Evolutionary conservation across 2,888 invertebrate genomes (phyloP).

Genomic region (Dyspetes luteomarginatus): DNA sequence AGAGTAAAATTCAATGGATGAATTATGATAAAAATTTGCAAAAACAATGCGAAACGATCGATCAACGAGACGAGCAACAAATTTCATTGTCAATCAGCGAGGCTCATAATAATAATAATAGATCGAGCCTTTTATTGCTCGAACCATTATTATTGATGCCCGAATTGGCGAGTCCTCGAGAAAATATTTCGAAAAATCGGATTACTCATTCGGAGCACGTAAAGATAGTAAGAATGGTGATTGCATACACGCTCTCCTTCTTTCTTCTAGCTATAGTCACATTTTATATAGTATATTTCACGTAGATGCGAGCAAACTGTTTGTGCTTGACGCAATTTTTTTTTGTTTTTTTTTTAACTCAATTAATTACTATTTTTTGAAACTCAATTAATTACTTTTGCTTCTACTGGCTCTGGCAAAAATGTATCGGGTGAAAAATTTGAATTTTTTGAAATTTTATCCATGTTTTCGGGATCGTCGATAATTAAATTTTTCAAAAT

Average conservation of each 20-base stretch:
- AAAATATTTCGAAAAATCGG: conserved; percentile 70
- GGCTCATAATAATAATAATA: conserved; percentile 72
- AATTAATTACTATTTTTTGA: conserved; percentile 51
- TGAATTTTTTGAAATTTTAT: too few relatives aligned
- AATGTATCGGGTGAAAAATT: too few relatives aligned
- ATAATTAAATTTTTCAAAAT: conserved; percentile 6
- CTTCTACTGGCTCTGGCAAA: too few relatives aligned
- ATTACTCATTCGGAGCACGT: conserved; percentile 82
- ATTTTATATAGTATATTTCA: conserved; percentile 85
- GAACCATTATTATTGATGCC: conserved; percentile 85
- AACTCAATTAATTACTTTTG: too few relatives aligned
- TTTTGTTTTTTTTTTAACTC: conserved; percentile 9
- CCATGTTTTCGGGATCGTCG: too few relatives aligned
- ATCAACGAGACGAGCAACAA: conserved; percentile 37
- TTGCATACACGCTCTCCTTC: conserved; percentile 85
- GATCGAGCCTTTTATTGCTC: conserved; percentile 83
- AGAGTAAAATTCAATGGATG: conserved; percentile 72
- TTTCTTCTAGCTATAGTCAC: conserved; percentile 84
- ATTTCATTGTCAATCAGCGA: conserved; percentile 51
- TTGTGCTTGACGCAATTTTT: neutral
- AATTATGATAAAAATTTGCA: conserved; percentile 68
- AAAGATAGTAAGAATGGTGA: conserved; percentile 85
- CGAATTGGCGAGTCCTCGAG: conserved; percentile 79
- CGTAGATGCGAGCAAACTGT: conserved; percentile 74
- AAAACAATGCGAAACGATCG: conserved; percentile 24